Percentiles rank a stretch among this genome's conserved stretches.
These are phyloP conservation scores for Murina feae DNA, from an alignment of 2,113 vertebrate genomes.

Conservation along the genomic window DNA sequence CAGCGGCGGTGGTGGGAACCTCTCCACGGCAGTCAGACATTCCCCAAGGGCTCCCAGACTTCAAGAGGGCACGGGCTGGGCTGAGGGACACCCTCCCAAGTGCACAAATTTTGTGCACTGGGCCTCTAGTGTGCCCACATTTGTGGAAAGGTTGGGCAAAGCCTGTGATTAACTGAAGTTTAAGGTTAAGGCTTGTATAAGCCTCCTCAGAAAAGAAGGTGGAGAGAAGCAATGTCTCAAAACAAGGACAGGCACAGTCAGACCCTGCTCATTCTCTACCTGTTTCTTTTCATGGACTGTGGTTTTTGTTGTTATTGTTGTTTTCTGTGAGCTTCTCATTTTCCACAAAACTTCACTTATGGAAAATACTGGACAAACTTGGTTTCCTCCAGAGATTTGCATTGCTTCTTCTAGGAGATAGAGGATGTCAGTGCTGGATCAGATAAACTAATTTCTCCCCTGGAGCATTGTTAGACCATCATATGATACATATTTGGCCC, in stretches of 20 bases:
- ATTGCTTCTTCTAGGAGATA: neutral
- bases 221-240: neutral
- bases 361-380: neutral
- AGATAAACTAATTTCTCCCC: neutral
- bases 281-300: neutral
- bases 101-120: no score
- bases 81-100: no score
- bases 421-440: neutral
- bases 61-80: no score
- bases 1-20: no score
- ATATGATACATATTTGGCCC: neutral
- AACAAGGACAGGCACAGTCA: neutral
- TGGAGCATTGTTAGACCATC: neutral
- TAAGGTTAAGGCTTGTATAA: neutral
- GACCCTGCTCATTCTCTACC: neutral
- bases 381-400: neutral
- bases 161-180: neutral
- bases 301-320: neutral
- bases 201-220: neutral
- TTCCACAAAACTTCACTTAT: neutral
- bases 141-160: neutral
- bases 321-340: neutral
- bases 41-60: no score
- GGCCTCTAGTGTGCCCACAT: neutral
- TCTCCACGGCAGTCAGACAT: no score